These are phyloP conservation scores for Dicerorhinus sumatrensis DNA, from an alignment of 2,113 vertebrate species.

Conservation along the genomic window DNA sequence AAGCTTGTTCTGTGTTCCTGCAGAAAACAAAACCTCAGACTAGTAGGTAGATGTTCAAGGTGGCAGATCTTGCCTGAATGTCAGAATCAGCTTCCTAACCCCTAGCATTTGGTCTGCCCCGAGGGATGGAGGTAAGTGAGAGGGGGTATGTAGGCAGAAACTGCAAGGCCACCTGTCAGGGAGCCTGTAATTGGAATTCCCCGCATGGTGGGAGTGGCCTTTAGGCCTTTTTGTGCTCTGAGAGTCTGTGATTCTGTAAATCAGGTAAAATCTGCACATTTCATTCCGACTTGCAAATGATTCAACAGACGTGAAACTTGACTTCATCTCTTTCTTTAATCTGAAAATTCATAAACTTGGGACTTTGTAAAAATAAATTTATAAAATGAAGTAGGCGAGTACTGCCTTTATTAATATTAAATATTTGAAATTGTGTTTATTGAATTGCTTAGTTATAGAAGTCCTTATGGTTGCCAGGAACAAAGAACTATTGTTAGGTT, in stretches of 20 bases:
- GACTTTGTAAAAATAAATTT: slow-evolving; percentile 24
- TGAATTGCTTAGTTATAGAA: neutral
- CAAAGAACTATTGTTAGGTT: neutral
- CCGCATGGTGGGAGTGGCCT: neutral
- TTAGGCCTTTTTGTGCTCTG: neutral
- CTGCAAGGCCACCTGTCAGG: neutral
- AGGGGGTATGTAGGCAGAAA: neutral
- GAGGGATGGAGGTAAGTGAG: too few species aligned
- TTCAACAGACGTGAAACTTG: neutral
- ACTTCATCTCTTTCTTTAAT: slow-evolving; percentile 12
- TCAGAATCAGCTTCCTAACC: neutral
- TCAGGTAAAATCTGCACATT: neutral
- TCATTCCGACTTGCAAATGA: neutral
- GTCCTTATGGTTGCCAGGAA: neutral
- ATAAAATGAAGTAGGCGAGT: neutral
- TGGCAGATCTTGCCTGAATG: neutral
- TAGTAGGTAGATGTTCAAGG: too few species aligned
- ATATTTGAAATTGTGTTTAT: neutral
- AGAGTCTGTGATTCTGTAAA: neutral
- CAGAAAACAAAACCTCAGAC: neutral
- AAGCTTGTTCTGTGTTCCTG: neutral
- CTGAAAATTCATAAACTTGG: neutral
- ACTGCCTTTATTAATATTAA: neutral
- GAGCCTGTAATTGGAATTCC: neutral
- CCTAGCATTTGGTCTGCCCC: neutral